A percentile compares a stretch with the other conserved stretches of the same genome.
Conservation (phyloP, 2,797 vertebrate species). For the Sciurus carolinensis region DNA sequence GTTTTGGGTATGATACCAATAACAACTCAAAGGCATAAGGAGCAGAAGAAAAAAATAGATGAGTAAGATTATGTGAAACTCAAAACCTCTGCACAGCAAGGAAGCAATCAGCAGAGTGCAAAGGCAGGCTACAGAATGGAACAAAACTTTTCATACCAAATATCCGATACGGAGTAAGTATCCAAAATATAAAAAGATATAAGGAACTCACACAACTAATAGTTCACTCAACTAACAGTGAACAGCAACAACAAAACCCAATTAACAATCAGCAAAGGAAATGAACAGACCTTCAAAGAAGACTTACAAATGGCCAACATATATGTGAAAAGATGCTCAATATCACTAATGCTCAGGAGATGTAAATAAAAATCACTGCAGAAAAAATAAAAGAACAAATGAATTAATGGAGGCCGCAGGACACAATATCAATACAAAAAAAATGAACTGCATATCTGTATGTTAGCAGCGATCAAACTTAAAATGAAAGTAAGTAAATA, state of each 20-base stretch:
- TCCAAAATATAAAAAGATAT: not conserved
- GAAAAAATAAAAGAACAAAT: not conserved
- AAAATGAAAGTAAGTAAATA: not conserved
- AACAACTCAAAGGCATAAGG: not conserved
- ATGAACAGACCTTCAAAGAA: not conserved
- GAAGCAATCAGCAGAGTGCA: not conserved
- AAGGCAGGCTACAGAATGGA: too few relatives aligned
- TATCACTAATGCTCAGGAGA: not conserved
- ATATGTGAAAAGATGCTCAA: not conserved
- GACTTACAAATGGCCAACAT: not conserved
- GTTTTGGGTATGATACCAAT: not conserved
- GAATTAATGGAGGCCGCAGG: not conserved
- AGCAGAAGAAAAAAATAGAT: not conserved
- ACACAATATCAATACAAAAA: not conserved
- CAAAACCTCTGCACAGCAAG: not conserved
- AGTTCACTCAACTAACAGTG: not conserved
- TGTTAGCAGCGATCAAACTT: not conserved
- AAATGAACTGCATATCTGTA: too few relatives aligned
- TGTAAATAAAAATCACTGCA: not conserved
- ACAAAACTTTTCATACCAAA: not conserved
- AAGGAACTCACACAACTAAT: not conserved
- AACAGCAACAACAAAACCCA: not conserved
- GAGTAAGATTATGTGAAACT: not conserved
- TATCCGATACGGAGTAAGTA: not conserved
- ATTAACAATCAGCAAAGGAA: not conserved